phyloP scores from a whole-genome alignment of 2,113 vertebrate species.

The Heterotilapia buettikoferi region DNA sequence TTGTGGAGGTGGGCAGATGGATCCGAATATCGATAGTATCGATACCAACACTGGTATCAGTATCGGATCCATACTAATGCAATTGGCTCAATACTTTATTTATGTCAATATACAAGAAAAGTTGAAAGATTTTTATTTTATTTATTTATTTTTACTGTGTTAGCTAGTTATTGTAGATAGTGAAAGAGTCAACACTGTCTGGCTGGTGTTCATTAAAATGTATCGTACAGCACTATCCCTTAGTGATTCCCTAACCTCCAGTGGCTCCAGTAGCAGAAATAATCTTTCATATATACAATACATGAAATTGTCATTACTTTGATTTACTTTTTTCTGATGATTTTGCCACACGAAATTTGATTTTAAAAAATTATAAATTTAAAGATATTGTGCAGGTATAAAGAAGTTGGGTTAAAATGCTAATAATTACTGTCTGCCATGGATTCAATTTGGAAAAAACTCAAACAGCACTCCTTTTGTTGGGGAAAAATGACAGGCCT shows the following conservation, averaged over 20 bases:
- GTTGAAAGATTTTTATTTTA: not conserved
- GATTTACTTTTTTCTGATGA: not conserved
- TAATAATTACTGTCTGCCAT: not conserved
- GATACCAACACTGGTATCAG: not conserved
- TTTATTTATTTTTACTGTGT: not conserved
- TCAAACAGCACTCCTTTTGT: not conserved
- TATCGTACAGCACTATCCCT: not conserved
- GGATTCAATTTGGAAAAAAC: not conserved
- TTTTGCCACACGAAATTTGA: not conserved
- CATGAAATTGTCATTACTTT: not conserved
- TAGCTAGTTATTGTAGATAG: not conserved
- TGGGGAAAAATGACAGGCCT: not conserved
- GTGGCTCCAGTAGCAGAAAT: not conserved
- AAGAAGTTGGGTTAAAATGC: not conserved
- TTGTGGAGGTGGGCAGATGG: not conserved
- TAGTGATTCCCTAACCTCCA: not conserved
- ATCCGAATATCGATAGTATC: not conserved
- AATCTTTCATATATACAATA: not conserved
- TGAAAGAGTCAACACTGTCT: not conserved
- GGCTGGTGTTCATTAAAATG: not conserved
- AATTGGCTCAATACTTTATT: not conserved
- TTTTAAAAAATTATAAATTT: not conserved
- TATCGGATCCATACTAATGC: not conserved
- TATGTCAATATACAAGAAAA: not conserved
- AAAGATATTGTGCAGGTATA: not conserved